Percentiles rank a stretch among this genome's conserved stretches.
These are phyloP conservation scores for Procambarus clarkii DNA, from an alignment of 1,140 invertebrate species.

Conservation along the genomic window DNA sequence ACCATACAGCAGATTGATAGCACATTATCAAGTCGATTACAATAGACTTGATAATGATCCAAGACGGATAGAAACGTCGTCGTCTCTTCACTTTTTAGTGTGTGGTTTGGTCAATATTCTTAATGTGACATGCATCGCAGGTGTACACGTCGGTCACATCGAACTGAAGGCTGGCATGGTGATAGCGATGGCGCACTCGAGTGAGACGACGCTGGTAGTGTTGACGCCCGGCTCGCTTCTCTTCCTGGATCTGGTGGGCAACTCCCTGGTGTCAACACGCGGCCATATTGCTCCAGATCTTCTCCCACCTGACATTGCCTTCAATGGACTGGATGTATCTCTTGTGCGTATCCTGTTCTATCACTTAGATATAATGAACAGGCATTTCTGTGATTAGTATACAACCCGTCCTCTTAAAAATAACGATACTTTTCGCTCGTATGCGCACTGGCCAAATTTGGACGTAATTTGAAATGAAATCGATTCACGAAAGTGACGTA, in stretches of 20 bases:
- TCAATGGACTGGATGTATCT: slow-evolving; percentile 23
- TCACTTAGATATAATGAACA: too few species aligned
- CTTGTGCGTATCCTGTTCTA: slow-evolving; percentile 13
- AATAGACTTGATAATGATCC: too few species aligned
- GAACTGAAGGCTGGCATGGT: slow-evolving; percentile 42
- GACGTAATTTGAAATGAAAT: too few species aligned
- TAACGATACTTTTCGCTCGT: too few species aligned
- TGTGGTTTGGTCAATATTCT: neutral
- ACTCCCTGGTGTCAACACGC: slow-evolving; percentile 56
- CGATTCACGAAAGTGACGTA: too few species aligned
- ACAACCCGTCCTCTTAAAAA: too few species aligned
- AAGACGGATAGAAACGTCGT: too few species aligned
- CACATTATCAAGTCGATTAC: too few species aligned
- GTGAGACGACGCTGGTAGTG: slow-evolving; percentile 62
- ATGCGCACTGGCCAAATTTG: too few species aligned
- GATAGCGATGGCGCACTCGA: slow-evolving; percentile 43
- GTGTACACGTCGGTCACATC: slow-evolving; percentile 40
- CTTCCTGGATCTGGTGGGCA: slow-evolving; percentile 66
- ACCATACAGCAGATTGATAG: too few species aligned
- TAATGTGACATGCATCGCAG: neutral
- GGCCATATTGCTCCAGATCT: slow-evolving; percentile 30
- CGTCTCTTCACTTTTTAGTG: too few species aligned
- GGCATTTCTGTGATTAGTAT: too few species aligned
- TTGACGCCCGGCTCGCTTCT: slow-evolving; percentile 57
- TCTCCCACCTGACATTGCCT: slow-evolving; percentile 24